A percentile compares a stretch with the other conserved stretches of the same genome.
Conservation (phyloP, 2,888 invertebrate species). For the Busseola fusca region DNA sequence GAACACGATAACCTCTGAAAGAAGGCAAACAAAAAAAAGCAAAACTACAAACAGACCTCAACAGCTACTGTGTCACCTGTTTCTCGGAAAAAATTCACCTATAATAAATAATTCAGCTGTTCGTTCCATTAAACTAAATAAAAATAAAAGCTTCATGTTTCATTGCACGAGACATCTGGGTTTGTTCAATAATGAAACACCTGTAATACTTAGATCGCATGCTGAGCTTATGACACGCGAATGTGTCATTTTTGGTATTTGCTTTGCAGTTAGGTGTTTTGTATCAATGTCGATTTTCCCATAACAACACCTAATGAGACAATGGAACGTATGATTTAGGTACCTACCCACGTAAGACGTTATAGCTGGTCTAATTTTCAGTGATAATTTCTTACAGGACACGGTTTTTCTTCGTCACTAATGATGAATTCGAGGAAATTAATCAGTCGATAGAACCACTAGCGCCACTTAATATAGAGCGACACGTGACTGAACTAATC, state of each 20-base stretch:
- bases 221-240: slow-evolving; percentile 62
- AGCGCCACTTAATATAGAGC: slow-evolving; percentile 9
- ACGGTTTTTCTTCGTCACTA: neutral
- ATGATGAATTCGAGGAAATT: neutral
- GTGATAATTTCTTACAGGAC: neutral
- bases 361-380: neutral
- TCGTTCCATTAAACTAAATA: slow-evolving; percentile 9
- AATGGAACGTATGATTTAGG: neutral
- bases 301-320: slow-evolving; percentile 16
- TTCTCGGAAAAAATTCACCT: neutral
- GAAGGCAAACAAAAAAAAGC: neutral
- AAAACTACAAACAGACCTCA: neutral
- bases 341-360: neutral
- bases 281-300: slow-evolving; percentile 18
- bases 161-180: slow-evolving; percentile 39
- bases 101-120: slow-evolving; percentile 12
- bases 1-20: no score
- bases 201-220: slow-evolving; percentile 59
- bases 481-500: neutral
- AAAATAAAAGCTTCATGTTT: slow-evolving; percentile 21
- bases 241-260: slow-evolving; percentile 57
- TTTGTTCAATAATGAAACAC: slow-evolving; percentile 52
- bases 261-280: slow-evolving; percentile 21
- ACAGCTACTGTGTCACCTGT: neutral
- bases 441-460: neutral